Conservation (phyloP, 2,113 vertebrate species). For the Uria aalge region DNA sequence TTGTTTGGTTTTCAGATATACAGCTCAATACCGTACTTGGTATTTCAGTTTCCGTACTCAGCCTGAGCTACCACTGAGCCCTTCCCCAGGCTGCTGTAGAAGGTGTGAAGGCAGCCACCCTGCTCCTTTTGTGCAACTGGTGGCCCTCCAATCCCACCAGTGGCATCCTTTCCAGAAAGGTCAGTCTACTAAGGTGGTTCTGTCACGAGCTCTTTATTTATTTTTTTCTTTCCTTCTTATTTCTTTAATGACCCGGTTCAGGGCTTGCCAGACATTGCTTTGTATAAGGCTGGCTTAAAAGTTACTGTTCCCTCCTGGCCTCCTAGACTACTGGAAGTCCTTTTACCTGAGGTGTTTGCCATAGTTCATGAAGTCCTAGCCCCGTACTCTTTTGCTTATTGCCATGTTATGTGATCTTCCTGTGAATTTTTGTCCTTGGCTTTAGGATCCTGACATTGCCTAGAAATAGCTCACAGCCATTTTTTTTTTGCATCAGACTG, state of each 20-base stretch:
- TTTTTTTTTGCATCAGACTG: background rate
- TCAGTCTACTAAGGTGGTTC: background rate
- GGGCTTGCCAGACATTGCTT: background rate
- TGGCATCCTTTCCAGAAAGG: background rate
- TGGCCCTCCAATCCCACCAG: background rate
- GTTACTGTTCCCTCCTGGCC: background rate
- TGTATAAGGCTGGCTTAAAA: background rate
- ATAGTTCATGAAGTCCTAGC: background rate
- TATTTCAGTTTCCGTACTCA: accelerated
- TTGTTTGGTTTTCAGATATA: background rate
- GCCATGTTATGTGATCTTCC: background rate
- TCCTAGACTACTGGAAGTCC: background rate
- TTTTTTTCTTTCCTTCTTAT: background rate
- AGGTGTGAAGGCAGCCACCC: background rate
- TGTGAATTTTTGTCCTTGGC: background rate
- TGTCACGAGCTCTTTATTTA: background rate
- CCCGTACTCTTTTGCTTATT: background rate
- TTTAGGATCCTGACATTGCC: background rate
- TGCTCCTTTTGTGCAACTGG: background rate
- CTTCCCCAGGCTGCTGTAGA: background rate
- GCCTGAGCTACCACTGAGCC: background rate
- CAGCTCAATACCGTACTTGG: background rate
- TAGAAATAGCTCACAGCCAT: background rate
- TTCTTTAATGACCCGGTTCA: background rate
- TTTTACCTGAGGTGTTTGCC: background rate